Percentiles rank a stretch among this genome's conserved stretches.
Evolutionary conservation across 2,888 invertebrate genomes (phyloP).

Genomic region (Tolmerus cingulatus): DNA sequence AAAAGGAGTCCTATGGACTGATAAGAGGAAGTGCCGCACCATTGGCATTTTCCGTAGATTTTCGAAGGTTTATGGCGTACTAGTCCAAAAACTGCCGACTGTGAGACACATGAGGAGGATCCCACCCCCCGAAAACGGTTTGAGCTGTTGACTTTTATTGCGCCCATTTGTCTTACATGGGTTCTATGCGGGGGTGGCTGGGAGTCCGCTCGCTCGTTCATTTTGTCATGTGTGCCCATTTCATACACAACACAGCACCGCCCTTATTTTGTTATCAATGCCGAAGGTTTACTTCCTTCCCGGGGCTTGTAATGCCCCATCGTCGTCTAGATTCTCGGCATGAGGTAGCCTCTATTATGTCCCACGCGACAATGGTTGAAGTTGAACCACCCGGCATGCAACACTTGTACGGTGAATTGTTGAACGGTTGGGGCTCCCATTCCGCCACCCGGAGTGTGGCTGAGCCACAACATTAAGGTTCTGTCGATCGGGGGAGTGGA

Average conservation of each 20-base stretch:
- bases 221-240: conserved; percentile 1
- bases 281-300: not conserved
- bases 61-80: not conserved
- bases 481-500: conserved; percentile 9
- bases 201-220: not conserved
- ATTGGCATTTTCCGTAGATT: not conserved
- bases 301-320: not conserved
- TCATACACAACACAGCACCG: not conserved
- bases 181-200: not conserved
- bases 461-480: conserved; percentile 19
- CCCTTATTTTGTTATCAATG: conserved; percentile 29
- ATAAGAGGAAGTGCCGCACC: not conserved
- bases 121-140: not conserved
- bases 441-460: not conserved
- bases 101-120: not conserved
- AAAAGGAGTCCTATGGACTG: not conserved
- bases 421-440: not conserved
- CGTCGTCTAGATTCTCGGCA: not conserved
- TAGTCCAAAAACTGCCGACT: not conserved
- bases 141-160: conserved; percentile 34
- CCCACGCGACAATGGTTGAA: not conserved
- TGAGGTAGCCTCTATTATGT: not conserved
- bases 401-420: not conserved
- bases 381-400: conserved; percentile 4
- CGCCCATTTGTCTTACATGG: conserved; percentile 24